Percentiles rank a stretch among this genome's conserved stretches.
phyloP scores from a whole-genome alignment of 1,140 invertebrate species.

The Asbolus verrucosus region DNA sequence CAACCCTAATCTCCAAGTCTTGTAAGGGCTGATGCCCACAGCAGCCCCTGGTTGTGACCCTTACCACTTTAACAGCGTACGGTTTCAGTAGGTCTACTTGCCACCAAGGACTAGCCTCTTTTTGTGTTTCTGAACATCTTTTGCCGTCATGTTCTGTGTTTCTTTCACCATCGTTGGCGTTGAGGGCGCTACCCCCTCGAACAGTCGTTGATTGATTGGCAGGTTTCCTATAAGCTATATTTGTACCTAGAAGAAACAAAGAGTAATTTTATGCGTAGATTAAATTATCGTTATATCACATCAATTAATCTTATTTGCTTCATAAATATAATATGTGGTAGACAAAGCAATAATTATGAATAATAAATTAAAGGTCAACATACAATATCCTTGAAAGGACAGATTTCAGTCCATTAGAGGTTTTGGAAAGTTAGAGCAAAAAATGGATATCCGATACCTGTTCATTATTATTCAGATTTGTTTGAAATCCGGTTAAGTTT shows the following conservation, averaged over 20 bases:
- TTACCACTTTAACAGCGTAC: slow-evolving; percentile 85
- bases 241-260: slow-evolving; percentile 74
- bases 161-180: slow-evolving; percentile 87
- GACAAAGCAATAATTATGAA: too few relatives aligned
- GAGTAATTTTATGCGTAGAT: slow-evolving; percentile 2
- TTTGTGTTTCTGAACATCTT: slow-evolving; percentile 88
- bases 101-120: slow-evolving; percentile 93
- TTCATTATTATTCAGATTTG: too few relatives aligned
- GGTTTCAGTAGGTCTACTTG: slow-evolving; percentile 86
- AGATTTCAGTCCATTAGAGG: too few relatives aligned
- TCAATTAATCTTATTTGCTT: too few relatives aligned
- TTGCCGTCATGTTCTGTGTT: slow-evolving; percentile 87
- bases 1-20: slow-evolving; percentile 91
- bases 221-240: slow-evolving; percentile 88
- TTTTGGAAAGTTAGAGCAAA: too few relatives aligned
- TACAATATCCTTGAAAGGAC: too few relatives aligned
- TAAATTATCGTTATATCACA: too few relatives aligned
- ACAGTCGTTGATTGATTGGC: slow-evolving; percentile 91
- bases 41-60: slow-evolving; percentile 84
- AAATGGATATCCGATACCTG: too few relatives aligned
- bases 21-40: slow-evolving; percentile 88
- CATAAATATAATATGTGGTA: too few relatives aligned
- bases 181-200: slow-evolving; percentile 81
- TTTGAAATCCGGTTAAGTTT: too few relatives aligned
- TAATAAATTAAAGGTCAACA: too few relatives aligned